Base-by-base conservation (phyloP, 2,113 vertebrate species). In the Micronycteris hirsuta region DNA sequence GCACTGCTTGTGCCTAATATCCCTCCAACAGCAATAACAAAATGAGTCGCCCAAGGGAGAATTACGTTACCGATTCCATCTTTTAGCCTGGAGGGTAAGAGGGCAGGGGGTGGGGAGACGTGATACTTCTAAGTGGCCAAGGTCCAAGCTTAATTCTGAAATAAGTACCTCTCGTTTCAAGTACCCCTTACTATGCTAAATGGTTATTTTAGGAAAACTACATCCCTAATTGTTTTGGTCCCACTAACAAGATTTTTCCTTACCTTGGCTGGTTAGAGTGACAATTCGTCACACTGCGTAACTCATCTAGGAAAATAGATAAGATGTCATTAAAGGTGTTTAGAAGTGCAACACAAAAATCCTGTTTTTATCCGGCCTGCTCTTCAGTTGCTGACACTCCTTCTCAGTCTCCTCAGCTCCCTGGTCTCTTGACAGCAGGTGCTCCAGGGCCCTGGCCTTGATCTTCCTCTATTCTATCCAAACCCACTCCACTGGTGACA, bases 191-290 rank as follows among this genome's bases (percentile, higher is more conserved):
- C 17, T 76, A 67, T 0, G 56, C 5, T 81, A 84, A 76, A 77
- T 17, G 65, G 14, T 26, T 41, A 38, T 58, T 92, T 93, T 56
- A 76, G 3, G 45, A 92, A 91, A 56, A 84, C 12, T 47, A 47
- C 12, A 78, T 65, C 16, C 16, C 58, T 54, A 80, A 41, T 45
- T 86, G 10, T 61, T 71, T 65, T 3, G 41, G 24, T 26, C 8
- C 84, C n/a, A 71, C 31, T 28, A 76, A 49, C 15, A 70, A 87
- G 28, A 41, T 4, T 16, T 83, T 71, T 89, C 67, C 96, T 98
- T 99, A 99, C 98, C 98, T 98, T 26, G 97, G 0, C 1, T 97
- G 91, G 80, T 96, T 98, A 94, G 96, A 58, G 13, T 74, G 86
- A 94, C 97, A 84, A 58, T 91, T 24, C 11, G 96, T 61, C 82